A percentile compares a stretch with the other conserved stretches of the same genome.
phyloP scores from a whole-genome alignment of 2,113 vertebrate genomes.

The Onychostoma macrolepis region DNA sequence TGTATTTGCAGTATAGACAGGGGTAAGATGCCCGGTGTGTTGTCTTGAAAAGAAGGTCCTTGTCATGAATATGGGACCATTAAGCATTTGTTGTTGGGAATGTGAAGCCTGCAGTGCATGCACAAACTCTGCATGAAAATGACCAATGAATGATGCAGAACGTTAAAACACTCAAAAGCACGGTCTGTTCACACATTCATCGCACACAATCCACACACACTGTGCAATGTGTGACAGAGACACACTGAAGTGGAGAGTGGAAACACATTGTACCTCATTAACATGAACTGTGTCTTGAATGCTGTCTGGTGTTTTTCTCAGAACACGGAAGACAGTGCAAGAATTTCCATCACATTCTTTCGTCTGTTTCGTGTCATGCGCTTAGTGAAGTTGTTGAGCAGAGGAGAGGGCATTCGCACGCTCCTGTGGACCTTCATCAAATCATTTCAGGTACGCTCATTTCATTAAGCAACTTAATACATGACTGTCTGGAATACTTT shows the following conservation, averaged over 20 bases:
- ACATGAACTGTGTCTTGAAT: background rate
- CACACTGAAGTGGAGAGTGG: background rate
- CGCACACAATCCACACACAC: background rate
- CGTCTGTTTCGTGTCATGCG: constrained; percentile 99
- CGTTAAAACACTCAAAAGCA: background rate
- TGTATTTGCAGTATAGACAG: constrained; percentile 82
- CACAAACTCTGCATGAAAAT: constrained; percentile 18
- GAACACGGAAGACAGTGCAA: constrained; percentile 96
- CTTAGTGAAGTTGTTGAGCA: constrained; percentile 95
- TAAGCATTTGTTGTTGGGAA: background rate
- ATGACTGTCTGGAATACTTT: no score
- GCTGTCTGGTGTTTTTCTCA: constrained; percentile 66
- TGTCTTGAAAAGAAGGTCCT: background rate
- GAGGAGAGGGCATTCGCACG: constrained; percentile 96
- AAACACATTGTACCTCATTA: background rate
- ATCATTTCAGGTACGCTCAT: constrained; percentile 89
- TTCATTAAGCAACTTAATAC: no score
- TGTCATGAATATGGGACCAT: background rate
- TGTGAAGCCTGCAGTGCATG: constrained; percentile 14
- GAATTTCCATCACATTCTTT: constrained; percentile 99
- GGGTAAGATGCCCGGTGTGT: constrained; percentile 83
- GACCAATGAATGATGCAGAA: background rate
- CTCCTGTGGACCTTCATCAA: constrained; percentile 99
- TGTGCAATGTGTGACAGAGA: background rate
- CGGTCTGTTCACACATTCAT: background rate